Evolutionary conservation across 2,797 vertebrate genomes (phyloP).

Genomic region (Atherinosoma microstoma): DNA sequence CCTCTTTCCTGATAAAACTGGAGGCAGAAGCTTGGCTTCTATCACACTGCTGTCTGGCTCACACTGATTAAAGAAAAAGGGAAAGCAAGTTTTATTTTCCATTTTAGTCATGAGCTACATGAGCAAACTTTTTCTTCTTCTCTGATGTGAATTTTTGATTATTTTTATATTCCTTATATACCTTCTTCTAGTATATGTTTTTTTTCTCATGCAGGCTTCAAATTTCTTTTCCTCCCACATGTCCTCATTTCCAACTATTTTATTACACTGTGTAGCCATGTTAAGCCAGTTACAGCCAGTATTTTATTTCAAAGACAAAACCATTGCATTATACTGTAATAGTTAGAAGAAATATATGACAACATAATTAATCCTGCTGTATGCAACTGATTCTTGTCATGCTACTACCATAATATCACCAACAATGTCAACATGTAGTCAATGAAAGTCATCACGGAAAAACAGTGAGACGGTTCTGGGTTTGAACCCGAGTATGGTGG

Average conservation of each 20-base stretch:
- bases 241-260: neutral
- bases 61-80: conserved; percentile 58
- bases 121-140: neutral
- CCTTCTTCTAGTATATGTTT: neutral
- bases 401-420: no score
- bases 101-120: conserved; percentile 21
- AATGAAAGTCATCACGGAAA: no score
- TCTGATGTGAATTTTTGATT: neutral
- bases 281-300: neutral
- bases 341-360: no score
- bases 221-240: neutral
- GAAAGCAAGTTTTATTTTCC: conserved; percentile 29
- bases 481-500: no score
- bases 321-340: no score
- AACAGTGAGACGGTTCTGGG: no score
- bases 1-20: conserved; percentile 61
- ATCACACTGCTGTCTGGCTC: conserved; percentile 59
- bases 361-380: no score
- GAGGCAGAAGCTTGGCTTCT: conserved; percentile 58
- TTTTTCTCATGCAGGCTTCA: neutral
- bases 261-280: neutral
- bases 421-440: no score
- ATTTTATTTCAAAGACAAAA: no score
- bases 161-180: neutral
- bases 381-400: no score